Evolutionary conservation across 2,797 vertebrate species (phyloP).

Genomic region (Rhyacichthys aspro): DNA sequence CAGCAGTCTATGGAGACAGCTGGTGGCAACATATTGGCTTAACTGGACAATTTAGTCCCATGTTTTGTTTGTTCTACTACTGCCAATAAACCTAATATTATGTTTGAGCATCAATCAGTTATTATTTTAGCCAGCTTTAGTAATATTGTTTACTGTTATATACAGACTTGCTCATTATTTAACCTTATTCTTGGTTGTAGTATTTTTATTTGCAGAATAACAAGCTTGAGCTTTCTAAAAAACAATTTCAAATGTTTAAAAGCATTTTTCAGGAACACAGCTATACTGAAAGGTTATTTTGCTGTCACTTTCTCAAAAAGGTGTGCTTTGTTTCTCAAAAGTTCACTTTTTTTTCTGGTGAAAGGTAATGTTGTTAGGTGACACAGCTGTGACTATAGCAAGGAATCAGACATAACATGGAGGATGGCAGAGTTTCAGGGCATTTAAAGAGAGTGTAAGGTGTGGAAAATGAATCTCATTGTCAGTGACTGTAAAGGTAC

Average conservation of each 20-base stretch:
- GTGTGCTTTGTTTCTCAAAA: conserved; percentile 13
- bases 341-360: conserved; percentile 4
- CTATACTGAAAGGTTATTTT: no score
- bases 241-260: no score
- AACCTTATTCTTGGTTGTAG: no score
- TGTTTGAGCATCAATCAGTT: background rate
- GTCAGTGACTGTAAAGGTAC: background rate
- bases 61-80: conserved; percentile 14
- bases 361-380: conserved; percentile 55
- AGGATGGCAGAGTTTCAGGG: background rate
- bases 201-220: no score
- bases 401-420: conserved; percentile 7
- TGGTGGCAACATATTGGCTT: conserved; percentile 32
- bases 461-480: no score
- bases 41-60: conserved; percentile 34
- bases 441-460: no score
- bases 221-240: no score
- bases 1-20: conserved; percentile 28
- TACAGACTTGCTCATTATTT: no score
- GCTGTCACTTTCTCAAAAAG: background rate
- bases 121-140: no score
- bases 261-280: no score
- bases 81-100: background rate
- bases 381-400: conserved; percentile 25
- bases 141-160: no score